Evolutionary conservation across 1,140 invertebrate genomes (phyloP), one percentile per base, ranked within the genome.

Genomic region (Drosophila gunungcola): DNA sequence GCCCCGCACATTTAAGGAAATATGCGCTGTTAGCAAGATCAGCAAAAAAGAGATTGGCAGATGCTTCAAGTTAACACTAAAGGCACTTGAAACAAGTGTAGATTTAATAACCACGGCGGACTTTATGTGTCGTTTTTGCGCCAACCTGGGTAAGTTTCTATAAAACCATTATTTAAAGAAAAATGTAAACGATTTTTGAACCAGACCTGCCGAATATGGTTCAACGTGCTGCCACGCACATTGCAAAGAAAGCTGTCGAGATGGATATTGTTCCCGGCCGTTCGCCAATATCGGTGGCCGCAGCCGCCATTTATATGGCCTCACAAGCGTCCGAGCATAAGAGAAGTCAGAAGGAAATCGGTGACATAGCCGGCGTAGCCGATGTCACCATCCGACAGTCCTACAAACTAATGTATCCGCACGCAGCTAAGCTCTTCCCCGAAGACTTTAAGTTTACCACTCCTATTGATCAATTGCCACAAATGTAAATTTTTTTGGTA

Each of bases 221-320:
- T 10, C 98, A 99, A 93, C 95, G 96, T 78, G 98, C 97, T 16
- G 99, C 99, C 0, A 99, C 98, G 6, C 96, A 99, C 89, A 99
- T 99, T 91, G 99, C 99, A 0, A 95, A 96, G 73, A 98, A 98
- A 93, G 98, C 99, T 48, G 98, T 98, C 0, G 98, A 99, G 91
- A 93, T 99, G 90, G 98, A 99, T 91, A 97, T 99, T 91, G 98
- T 99, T 10, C 97, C 99, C 65, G 99, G 99, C n/a, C 95, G 98
- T 89, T 99, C 98, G 77, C 99, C 99, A 0, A 99, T 99, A 77
- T 99, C 98, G 0, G 98, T 99, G 2, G 98, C 99, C 1, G 99
- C 99, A 38, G 99, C 99, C 48, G 98, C 99, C 49, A 99, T 99
- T 88, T 99, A 99, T 91, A 99, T 99, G 98, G 99, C 99, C 1